Percentiles rank a stretch among this genome's conserved stretches.
Evolutionary conservation across 2,113 vertebrate species (phyloP).

Genomic region (Lasiurus borealis): DNA sequence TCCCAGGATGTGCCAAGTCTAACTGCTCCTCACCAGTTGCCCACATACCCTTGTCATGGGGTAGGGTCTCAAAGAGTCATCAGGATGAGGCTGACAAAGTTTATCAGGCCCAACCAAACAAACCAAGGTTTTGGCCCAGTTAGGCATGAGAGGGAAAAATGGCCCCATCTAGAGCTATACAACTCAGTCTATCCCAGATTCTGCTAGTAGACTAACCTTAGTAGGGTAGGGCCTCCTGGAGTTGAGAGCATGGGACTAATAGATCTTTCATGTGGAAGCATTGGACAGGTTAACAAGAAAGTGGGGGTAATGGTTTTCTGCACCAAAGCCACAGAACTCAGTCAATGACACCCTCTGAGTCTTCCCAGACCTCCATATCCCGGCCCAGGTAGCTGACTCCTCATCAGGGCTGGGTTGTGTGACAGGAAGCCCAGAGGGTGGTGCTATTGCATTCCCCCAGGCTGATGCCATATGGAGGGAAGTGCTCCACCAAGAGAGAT

Average conservation of each 20-base stretch:
- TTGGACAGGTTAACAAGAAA: neutral
- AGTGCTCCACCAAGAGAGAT: neutral
- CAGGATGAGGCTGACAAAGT: neutral
- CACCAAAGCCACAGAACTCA: neutral
- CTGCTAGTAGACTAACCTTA: neutral
- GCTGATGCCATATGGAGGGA: neutral
- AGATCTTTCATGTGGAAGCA: neutral
- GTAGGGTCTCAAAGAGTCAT: neutral
- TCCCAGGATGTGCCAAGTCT: neutral
- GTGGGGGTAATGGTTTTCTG: neutral
- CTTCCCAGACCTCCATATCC: neutral
- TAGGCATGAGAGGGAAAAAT: neutral
- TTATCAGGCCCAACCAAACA: neutral
- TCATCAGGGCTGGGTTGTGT: neutral
- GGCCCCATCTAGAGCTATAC: neutral
- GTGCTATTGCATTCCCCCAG: neutral
- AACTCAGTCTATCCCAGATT: neutral
- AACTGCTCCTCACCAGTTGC: neutral
- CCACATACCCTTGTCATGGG: neutral
- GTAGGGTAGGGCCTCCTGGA: neutral
- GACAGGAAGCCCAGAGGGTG: neutral
- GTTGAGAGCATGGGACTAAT: neutral
- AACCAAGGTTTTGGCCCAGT: neutral
- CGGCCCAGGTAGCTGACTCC: neutral
- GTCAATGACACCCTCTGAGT: neutral